phyloP scores from a whole-genome alignment of 1,140 invertebrate genomes.

The Drosophila subpulchrella region DNA sequence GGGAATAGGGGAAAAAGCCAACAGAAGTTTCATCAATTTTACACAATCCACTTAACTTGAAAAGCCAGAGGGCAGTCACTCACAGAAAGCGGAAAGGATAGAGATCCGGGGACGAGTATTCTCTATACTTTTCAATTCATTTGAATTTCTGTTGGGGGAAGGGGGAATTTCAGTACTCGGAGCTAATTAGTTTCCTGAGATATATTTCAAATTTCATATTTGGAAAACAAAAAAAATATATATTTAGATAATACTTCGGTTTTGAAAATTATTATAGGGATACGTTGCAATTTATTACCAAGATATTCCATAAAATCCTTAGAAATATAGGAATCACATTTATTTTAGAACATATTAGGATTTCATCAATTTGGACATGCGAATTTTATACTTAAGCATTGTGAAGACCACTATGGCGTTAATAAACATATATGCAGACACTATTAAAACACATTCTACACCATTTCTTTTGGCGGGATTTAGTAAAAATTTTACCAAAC shows the following conservation, averaged over 20 bases:
- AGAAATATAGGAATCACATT: no score
- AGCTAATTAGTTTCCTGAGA: conserved; percentile 1
- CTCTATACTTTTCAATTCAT: conserved; percentile 12
- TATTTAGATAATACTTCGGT: no score
- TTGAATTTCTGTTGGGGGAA: conserved; percentile 18
- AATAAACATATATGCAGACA: conserved; percentile 53
- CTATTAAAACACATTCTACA: conserved; percentile 31
- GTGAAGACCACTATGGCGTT: conserved; percentile 31
- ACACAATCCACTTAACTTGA: conserved; percentile 67
- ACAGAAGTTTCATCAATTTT: conserved; percentile 64
- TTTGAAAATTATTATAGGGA: no score
- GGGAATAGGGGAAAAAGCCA: conserved; percentile 2
- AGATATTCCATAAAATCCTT: no score
- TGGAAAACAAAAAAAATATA: not conserved
- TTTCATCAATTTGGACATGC: conserved; percentile 36
- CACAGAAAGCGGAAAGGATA: conserved; percentile 1
- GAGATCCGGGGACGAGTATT: not conserved
- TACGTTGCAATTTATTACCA: no score
- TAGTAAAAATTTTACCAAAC: conserved; percentile 51
- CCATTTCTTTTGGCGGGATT: conserved; percentile 15
- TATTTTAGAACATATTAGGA: not conserved
- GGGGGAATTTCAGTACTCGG: not conserved
- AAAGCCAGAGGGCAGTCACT: conserved; percentile 34
- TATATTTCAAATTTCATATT: not conserved
- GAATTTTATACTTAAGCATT: conserved; percentile 45